Conservation (phyloP, 1,140 invertebrate species). For the Lordiphosa stackelbergi region DNA sequence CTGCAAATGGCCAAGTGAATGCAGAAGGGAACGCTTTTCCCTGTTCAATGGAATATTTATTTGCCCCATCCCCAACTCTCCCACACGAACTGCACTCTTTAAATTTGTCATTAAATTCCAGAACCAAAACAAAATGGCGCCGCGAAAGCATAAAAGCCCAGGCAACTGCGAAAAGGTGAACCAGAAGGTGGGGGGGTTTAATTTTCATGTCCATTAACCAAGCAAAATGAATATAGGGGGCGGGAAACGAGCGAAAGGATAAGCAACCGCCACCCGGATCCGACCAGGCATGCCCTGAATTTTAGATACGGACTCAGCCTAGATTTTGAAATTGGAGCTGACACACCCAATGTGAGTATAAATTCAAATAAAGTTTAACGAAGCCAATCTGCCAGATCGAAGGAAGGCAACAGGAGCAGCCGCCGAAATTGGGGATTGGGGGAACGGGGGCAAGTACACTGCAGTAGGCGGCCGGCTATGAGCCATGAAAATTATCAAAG, state of each 20-base stretch:
- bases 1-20: slow-evolving; percentile 52
- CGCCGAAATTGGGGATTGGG: slow-evolving; percentile 17
- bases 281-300: slow-evolving; percentile 44
- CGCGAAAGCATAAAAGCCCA: slow-evolving; percentile 20
- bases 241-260: slow-evolving; percentile 56
- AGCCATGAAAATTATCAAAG: slow-evolving; percentile 76
- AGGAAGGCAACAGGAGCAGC: slow-evolving; percentile 4
- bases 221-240: slow-evolving; percentile 57
- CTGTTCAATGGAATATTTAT: slow-evolving; percentile 50
- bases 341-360: slow-evolving; percentile 46
- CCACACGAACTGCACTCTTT: slow-evolving; percentile 3
- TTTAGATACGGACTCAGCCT: slow-evolving; percentile 36
- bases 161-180: slow-evolving; percentile 7
- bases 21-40: slow-evolving; percentile 13
- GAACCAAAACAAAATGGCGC: slow-evolving; percentile 51
- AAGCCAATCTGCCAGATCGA: slow-evolving; percentile 57
- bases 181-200: slow-evolving; percentile 38
- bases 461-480: slow-evolving; percentile 53
- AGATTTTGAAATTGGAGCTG: slow-evolving; percentile 58
- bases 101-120: slow-evolving; percentile 26
- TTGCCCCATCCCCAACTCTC: background rate
- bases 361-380: slow-evolving; percentile 74
- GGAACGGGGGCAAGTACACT: slow-evolving; percentile 16
- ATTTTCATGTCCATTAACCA: slow-evolving; percentile 77
- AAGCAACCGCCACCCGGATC: slow-evolving; percentile 27